Conservation (phyloP, 2,797 vertebrate genomes). For the Sardinella longiceps region DNA sequence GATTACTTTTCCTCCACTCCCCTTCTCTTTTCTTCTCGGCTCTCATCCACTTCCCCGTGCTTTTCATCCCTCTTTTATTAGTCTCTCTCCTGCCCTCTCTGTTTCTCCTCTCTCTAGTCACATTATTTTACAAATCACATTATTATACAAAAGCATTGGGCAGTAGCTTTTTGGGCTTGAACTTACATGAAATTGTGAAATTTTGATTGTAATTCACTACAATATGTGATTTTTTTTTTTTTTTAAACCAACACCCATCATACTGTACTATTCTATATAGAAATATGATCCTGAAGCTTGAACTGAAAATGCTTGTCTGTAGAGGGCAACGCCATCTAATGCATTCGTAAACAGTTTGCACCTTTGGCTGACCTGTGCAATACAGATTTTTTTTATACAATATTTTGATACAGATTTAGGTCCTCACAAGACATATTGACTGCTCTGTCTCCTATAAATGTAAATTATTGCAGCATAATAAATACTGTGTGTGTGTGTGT, state of each 20-base stretch:
- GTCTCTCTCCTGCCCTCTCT: not conserved
- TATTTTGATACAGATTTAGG: not conserved
- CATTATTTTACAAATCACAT: no score
- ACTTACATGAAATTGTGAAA: no score
- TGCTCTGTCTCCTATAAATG: not conserved
- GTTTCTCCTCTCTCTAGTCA: not conserved
- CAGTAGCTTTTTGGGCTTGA: no score
- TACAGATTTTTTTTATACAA: no score
- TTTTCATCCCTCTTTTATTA: not conserved
- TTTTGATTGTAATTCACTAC: no score
- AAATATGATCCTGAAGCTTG: no score
- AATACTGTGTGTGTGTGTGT: not conserved
- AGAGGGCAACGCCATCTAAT: no score
- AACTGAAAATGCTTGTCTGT: no score
- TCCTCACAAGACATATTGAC: not conserved
- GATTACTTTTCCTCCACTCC: constrained; percentile 41
- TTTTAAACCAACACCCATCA: not conserved
- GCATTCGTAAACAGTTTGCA: no score
- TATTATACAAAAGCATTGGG: not conserved
- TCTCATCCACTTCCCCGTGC: not conserved
- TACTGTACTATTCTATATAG: not conserved
- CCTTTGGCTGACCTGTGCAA: not conserved
- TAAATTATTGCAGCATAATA: not conserved
- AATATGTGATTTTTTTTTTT: not conserved
- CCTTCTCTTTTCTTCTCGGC: not conserved